Conservation (phyloP, 2,888 invertebrate genomes). For the Nineta flava region DNA sequence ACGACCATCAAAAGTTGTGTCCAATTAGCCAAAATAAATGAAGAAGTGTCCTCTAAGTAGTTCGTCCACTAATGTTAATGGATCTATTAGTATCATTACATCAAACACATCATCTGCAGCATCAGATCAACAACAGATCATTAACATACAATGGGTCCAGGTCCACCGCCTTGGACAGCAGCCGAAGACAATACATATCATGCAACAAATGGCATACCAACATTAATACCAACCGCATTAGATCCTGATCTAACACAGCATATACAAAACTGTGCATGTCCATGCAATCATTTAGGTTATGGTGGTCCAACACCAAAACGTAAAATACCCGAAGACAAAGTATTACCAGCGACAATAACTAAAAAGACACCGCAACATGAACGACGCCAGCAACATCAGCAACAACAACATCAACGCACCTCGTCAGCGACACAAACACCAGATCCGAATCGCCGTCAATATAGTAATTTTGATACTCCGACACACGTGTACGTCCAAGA, state of each 20-base stretch:
- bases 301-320: constrained; percentile 29
- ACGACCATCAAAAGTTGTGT: too few species aligned
- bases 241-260: constrained; percentile 77
- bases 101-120: too few species aligned
- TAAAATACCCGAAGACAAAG: constrained; percentile 19
- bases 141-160: constrained; percentile 5
- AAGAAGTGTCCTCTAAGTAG: too few species aligned
- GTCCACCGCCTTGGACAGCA: constrained; percentile 5
- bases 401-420: background rate
- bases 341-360: constrained; percentile 11
- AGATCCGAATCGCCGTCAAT: constrained; percentile 1
- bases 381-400: constrained; percentile 8
- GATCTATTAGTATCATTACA: background rate
- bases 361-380: constrained; percentile 6
- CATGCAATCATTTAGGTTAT: constrained; percentile 88
- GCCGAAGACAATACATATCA: background rate
- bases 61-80: background rate
- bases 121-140: too few species aligned
- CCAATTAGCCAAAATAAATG: too few species aligned
- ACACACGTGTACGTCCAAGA: background rate
- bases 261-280: constrained; percentile 78
- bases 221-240: constrained; percentile 21
- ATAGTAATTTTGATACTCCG: background rate
- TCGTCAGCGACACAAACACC: constrained; percentile 1
- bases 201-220: background rate